A percentile compares a stretch with the other conserved stretches of the same genome.
Evolutionary conservation across 2,113 vertebrate genomes (phyloP).

Genomic region (Rhinolophus ferrumequinum): DNA sequence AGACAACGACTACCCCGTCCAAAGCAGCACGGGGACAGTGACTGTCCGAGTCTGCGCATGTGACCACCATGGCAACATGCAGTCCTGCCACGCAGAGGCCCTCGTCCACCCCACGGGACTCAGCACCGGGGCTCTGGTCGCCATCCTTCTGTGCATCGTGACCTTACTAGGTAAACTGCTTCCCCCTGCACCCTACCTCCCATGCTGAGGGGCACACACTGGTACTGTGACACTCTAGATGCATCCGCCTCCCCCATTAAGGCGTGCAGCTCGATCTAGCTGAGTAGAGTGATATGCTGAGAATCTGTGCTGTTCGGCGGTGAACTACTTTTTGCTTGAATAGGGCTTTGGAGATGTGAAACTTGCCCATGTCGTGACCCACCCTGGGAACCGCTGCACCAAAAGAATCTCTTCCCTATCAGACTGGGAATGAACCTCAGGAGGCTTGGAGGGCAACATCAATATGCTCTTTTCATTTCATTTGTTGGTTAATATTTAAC

Average conservation of each 20-base stretch:
- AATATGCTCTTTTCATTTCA: background rate
- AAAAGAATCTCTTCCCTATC: background rate
- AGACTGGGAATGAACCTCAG: constrained; percentile 23
- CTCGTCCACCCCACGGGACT: constrained; percentile 93
- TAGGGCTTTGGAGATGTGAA: constrained; percentile 54
- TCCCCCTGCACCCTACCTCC: constrained; percentile 76
- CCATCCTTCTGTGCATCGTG: constrained; percentile 96
- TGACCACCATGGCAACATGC: constrained; percentile 95
- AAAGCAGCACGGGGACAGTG: constrained; percentile 96
- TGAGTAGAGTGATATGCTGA: constrained; percentile 69
- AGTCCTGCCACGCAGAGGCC: constrained; percentile 95
- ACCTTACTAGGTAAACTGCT: constrained; percentile 94
- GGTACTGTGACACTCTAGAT: constrained; percentile 74
- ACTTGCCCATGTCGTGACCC: constrained; percentile 17
- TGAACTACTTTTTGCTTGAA: constrained; percentile 57
- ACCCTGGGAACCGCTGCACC: background rate
- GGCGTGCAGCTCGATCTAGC: constrained; percentile 72
- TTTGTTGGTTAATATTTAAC: constrained; percentile 53
- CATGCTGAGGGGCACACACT: constrained; percentile 59
- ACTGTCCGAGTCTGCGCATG: constrained; percentile 96
- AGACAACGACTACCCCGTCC: constrained; percentile 92
- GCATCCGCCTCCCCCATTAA: constrained; percentile 72
- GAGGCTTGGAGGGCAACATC: background rate
- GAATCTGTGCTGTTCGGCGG: constrained; percentile 51
- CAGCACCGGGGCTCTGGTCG: constrained; percentile 96